Base-by-base conservation (phyloP, 2,797 vertebrate species). In the Picus viridis region DNA sequence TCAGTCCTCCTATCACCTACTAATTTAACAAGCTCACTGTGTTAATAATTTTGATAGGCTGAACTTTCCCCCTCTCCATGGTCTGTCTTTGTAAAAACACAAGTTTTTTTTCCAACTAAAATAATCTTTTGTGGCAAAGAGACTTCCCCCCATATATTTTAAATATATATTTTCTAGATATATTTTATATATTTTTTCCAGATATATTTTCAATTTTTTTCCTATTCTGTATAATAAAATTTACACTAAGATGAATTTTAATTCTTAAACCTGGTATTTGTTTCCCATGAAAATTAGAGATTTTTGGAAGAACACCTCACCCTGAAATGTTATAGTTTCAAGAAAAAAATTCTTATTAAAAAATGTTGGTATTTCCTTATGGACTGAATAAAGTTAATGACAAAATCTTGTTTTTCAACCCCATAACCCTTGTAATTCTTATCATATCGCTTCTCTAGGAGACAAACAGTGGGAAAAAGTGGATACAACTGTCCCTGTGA, bases 141-240 rank as follows among this genome's bases (percentile, higher is more conserved):
- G 4, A 5, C 64, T 79, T 11, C 12, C 23, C 12, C 4, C 5
- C 47, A 24, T 13, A 12, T 51, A 51, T 43, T 16, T 43, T 16
- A 16, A 43, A 43, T 43, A 43, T 43, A 43, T 16, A 43, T 43
- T 43, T 43, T 43, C 41, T 43, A 43, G 11, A 7, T 24, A 12
- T 51, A 51, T 43, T 43, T 43, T 43, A 16, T 43, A 16, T 43
- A 43, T 43, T 16, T 43, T 43, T 43, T 43, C 41, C 16, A 16
- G 15, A 43, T 43, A 16, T 5, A 43, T 43, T 16, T 43, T 43
- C 41, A 3, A 43, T 16, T 43, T 16, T 43, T 43, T 43, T 43
- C 7, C 41, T 24, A 14, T 0, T 4, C 3, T 16, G 10, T 15
- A 39, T 10, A 43, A 20, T 27, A 26, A 22, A 7, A 5, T 14